Base-by-base conservation (phyloP, 2,888 invertebrate genomes). In the Priocnemis perturbator region DNA sequence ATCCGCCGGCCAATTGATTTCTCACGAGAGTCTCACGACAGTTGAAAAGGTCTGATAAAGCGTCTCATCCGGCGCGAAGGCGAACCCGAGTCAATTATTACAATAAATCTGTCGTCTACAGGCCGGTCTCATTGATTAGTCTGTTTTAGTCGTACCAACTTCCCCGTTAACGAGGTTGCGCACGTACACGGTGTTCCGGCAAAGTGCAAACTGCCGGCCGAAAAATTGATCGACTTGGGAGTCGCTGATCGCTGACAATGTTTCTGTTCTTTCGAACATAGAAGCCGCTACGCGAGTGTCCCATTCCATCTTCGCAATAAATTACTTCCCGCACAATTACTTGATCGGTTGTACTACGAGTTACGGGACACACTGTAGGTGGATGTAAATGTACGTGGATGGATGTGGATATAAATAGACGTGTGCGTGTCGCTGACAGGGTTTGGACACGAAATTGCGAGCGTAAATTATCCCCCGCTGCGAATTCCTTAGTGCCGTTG, bases 381-480 rank as follows among this genome's bases (percentile, higher is more conserved):
- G 67, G 62, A 37, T 37, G 37, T 37, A 11, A 37, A 37, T 37
- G 37, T 37, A 11, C 37, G 37, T 11, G 37, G 11, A 37, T 37
- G 37, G 37, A 37, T 11, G 37, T 11, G 37, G 37, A 37, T 37
- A 37, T 37, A 37, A 37, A 37, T 67, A 55, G 47, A 37, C 26
- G 11, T 1, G 37, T 37, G 37, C 37, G 37, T 37, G 37, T 37
- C 37, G 11, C 37, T 37, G 37, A 37, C 37, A 11, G 37, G 37
- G 37, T 37, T 37, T 11, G 37, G 37, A 37, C 48, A 58, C 60
- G 65, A 74, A 75, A 79, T 76, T 75, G 72, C 60, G 50, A 52
- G 26, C 66, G 68, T 71, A 74, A 75, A 80, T 81, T 75, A 79
- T 71, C 70, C 70, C 67, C 52, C 19, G 56, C 52, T 21, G 67